Conservation (phyloP, 2,888 invertebrate species). For the Empis livida region DNA sequence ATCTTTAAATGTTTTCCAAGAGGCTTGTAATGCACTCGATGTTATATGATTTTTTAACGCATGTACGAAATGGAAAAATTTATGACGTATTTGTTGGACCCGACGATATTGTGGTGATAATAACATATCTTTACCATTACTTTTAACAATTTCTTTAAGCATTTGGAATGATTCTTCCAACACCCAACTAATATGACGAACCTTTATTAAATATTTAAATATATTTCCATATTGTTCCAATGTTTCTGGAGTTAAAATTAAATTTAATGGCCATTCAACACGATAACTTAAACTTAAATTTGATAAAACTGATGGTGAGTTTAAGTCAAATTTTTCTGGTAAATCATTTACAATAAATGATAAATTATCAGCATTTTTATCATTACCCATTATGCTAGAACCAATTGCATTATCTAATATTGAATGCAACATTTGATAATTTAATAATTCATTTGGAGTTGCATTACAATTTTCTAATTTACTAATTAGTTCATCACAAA, state of each 20-base stretch:
- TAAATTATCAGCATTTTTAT: constrained; percentile 47
- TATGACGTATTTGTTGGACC: constrained; percentile 57
- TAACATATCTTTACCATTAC: constrained; percentile 39
- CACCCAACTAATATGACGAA: constrained; percentile 63
- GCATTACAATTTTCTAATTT: constrained; percentile 47
- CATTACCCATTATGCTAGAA: constrained; percentile 49
- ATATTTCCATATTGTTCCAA: constrained; percentile 57
- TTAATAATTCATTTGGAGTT: constrained; percentile 52
- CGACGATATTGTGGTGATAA: constrained; percentile 55
- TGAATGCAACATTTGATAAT: constrained; percentile 53
- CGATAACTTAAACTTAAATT: constrained; percentile 57
- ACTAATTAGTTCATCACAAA: constrained; percentile 55
- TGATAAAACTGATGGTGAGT: constrained; percentile 52
- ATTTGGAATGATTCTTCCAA: constrained; percentile 56
- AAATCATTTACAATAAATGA: constrained; percentile 49
- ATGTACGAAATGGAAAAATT: constrained; percentile 63
- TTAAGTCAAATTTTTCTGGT: constrained; percentile 49
- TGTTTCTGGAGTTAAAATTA: constrained; percentile 58
- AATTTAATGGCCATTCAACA: constrained; percentile 65
- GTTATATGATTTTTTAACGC: constrained; percentile 65
- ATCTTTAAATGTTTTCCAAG: constrained; percentile 61
- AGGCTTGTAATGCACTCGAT: constrained; percentile 58
- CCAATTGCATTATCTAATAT: constrained; percentile 56
- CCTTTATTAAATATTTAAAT: constrained; percentile 61
- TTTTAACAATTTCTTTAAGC: constrained; percentile 46